These are phyloP conservation scores for Bathynomus jamesi DNA, from an alignment of 1,140 invertebrate species.

Conservation along the genomic window DNA sequence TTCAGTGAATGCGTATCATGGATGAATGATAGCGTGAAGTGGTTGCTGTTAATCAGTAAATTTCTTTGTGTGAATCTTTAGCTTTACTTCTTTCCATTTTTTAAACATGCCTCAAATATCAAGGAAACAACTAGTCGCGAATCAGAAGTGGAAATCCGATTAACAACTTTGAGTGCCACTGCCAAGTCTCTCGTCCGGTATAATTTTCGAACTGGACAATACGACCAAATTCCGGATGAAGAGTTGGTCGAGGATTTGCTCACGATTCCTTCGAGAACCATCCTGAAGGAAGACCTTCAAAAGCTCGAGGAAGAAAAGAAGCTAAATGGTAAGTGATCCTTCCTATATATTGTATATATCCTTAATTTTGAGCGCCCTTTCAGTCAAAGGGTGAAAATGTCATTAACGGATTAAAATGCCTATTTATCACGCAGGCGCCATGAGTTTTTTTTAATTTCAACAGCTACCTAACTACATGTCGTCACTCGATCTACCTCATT, in stretches of 20 bases:
- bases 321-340: neutral
- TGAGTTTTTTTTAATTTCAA: neutral
- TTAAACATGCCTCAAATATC: neutral
- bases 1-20: too few relatives aligned
- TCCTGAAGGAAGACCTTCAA: conserved; percentile 10
- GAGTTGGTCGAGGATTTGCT: conserved; percentile 12
- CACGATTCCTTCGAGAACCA: neutral
- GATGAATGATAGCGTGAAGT: too few relatives aligned
- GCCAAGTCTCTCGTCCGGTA: neutral
- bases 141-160: conserved; percentile 13
- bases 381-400: neutral
- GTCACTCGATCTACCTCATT: too few relatives aligned
- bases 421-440: neutral
- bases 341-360: neutral
- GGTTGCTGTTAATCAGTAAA: too few relatives aligned
- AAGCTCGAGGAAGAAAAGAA: conserved; percentile 6
- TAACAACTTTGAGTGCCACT: neutral
- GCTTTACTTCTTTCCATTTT: neutral
- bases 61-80: too few relatives aligned
- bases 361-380: neutral
- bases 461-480: neutral
- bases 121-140: neutral
- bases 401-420: neutral
- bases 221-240: conserved; percentile 3
- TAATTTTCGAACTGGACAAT: conserved; percentile 5